A percentile compares a stretch with the other conserved stretches of the same genome.
These are phyloP conservation scores for Drosophila percnosoma DNA, from an alignment of 2,888 invertebrate genomes.

Conservation along the genomic window DNA sequence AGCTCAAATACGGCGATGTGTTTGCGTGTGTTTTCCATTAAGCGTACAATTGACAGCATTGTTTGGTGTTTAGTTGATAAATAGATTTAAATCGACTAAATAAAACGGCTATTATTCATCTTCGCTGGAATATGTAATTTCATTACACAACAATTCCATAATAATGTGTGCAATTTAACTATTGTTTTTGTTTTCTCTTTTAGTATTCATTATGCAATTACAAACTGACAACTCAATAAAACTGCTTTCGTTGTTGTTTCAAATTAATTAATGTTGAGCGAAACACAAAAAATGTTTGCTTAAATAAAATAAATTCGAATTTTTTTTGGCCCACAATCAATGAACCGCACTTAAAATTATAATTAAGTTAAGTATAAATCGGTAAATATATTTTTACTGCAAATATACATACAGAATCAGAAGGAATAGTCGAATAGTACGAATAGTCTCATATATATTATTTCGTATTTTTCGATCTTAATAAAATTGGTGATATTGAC, in stretches of 20 bases:
- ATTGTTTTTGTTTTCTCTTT: slow-evolving; percentile 3
- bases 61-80: slow-evolving; percentile 1
- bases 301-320: not conserved
- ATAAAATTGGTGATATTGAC: not conserved
- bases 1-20: not conserved
- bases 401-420: slow-evolving; percentile 6
- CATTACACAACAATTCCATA: not conserved
- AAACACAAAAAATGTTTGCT: not conserved
- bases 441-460: not conserved
- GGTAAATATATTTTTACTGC: not conserved
- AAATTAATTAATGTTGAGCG: slow-evolving; percentile 32
- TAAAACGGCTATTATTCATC: not conserved
- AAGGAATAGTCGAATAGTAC: not conserved
- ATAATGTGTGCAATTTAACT: not conserved
- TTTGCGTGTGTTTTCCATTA: slow-evolving; percentile 7
- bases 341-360: slow-evolving; percentile 25
- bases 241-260: not conserved
- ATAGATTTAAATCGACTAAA: slow-evolving; percentile 11
- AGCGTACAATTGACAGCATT: slow-evolving; percentile 17
- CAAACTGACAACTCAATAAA: slow-evolving; percentile 13
- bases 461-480: not conserved
- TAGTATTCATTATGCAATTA: slow-evolving; percentile 24
- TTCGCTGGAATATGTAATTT: not conserved
- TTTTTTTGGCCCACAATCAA: not conserved
- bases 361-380: slow-evolving; percentile 8